phyloP scores from a whole-genome alignment of 2,888 invertebrate species.

The Agrochola macilenta region DNA sequence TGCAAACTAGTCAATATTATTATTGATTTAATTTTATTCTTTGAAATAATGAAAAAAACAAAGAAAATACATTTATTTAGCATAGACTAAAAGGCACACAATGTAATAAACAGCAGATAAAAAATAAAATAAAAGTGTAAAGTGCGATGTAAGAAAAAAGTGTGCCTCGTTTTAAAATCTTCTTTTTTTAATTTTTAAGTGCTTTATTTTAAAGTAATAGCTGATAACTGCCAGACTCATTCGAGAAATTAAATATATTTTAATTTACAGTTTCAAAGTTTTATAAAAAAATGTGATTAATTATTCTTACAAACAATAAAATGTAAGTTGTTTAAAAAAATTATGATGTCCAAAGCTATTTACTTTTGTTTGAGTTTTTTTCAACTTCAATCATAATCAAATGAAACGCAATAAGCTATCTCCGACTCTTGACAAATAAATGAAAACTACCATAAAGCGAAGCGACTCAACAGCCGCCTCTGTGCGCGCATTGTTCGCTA shows the following conservation, averaged over 20 bases:
- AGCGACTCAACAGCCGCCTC: constrained; percentile 41
- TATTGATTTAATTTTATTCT: constrained; percentile 4
- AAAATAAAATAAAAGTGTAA: too few relatives aligned
- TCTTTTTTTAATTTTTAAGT: neutral
- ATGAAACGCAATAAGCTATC: neutral
- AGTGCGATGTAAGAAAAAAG: too few relatives aligned
- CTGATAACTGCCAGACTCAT: neutral
- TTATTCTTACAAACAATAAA: too few relatives aligned
- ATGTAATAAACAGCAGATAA: too few relatives aligned
- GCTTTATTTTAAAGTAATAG: neutral
- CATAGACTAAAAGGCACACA: too few relatives aligned
- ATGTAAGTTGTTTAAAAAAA: too few relatives aligned
- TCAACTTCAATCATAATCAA: neutral
- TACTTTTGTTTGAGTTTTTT: too few relatives aligned
- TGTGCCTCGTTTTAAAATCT: neutral
- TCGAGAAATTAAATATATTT: neutral
- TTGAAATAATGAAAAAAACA: too few relatives aligned
- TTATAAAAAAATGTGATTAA: too few relatives aligned
- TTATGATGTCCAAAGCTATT: too few relatives aligned
- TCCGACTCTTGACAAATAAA: constrained; percentile 11
- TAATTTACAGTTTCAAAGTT: neutral
- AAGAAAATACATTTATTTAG: too few relatives aligned
- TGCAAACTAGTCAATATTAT: neutral
- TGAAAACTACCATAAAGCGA: constrained; percentile 1
- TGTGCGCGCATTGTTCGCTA: constrained; percentile 86